phyloP scores from a whole-genome alignment of 2,888 invertebrate genomes.

The Drosophila neotestacea region DNA sequence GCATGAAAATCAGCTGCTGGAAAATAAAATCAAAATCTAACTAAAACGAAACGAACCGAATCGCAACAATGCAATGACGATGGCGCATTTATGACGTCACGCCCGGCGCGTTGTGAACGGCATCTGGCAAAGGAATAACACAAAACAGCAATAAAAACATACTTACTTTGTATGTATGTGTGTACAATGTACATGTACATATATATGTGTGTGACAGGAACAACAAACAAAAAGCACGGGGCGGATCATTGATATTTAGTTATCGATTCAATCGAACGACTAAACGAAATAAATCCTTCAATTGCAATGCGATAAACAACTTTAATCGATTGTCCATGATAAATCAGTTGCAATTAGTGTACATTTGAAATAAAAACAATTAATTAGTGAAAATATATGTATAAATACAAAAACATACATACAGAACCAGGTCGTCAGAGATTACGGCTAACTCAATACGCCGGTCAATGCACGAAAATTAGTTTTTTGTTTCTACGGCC shows the following conservation, averaged over 20 bases:
- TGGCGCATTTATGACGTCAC: constrained; percentile 66
- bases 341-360: too few relatives aligned
- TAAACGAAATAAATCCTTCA: too few relatives aligned
- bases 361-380: too few relatives aligned
- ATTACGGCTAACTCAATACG: constrained; percentile 40
- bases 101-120: constrained; percentile 49
- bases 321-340: too few relatives aligned
- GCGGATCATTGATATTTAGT: constrained; percentile 35
- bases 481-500: constrained; percentile 50
- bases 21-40: constrained; percentile 19
- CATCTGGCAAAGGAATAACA: constrained; percentile 71
- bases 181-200: constrained; percentile 15
- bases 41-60: constrained; percentile 47
- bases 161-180: neutral
- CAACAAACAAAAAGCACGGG: constrained; percentile 46
- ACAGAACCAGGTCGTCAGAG: constrained; percentile 15
- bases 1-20: constrained; percentile 71
- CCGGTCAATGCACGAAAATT: constrained; percentile 75
- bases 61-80: constrained; percentile 54
- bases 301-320: too few relatives aligned
- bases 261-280: too few relatives aligned
- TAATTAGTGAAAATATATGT: constrained; percentile 40
- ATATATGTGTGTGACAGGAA: constrained; percentile 37
- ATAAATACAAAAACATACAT: constrained; percentile 17
- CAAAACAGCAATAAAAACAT: constrained; percentile 47